Percentiles rank a stretch among this genome's conserved stretches.
These are phyloP conservation scores for Botrylloides violaceus DNA, from an alignment of 23 tunicate genomes.

Conservation along the genomic window DNA sequence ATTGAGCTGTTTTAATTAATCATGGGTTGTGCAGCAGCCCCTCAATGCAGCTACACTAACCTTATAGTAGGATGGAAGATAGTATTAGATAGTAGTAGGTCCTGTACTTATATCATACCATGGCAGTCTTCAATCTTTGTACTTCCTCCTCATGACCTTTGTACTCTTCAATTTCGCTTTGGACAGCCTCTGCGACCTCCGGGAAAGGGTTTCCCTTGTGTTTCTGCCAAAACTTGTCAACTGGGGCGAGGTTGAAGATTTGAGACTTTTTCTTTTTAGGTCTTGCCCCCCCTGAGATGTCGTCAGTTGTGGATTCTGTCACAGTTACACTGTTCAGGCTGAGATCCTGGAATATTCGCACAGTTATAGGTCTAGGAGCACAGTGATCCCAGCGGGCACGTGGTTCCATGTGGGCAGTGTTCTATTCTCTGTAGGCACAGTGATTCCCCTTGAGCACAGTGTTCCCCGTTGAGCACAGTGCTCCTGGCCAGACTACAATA, in stretches of 20 bases:
- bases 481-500: neutral
- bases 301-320: conserved; percentile 32
- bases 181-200: conserved; percentile 97
- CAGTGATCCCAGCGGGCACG: too few relatives aligned
- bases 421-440: neutral
- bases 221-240: conserved; percentile 83
- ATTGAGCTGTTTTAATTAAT: too few relatives aligned
- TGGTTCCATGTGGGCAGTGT: too few relatives aligned
- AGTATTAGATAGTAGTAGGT: too few relatives aligned
- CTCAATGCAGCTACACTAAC: too few relatives aligned
- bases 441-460: neutral
- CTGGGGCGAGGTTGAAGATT: conserved; percentile 43
- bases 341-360: conserved; percentile 45
- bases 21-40: too few relatives aligned
- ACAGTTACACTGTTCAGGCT: conserved; percentile 74
- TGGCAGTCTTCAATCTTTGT: conserved; percentile 67
- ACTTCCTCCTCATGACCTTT: conserved; percentile 85
- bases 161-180: conserved; percentile 90
- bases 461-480: neutral
- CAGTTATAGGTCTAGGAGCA: too few relatives aligned
- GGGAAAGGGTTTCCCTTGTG: conserved; percentile 88
- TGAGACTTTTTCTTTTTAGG: conserved; percentile 43
- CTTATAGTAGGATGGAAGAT: too few relatives aligned
- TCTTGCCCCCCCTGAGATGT: conserved; percentile 20
- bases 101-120: conserved; percentile 34